Evolutionary conservation across 2,888 invertebrate species (phyloP).

Genomic region (Dione vanillae): DNA sequence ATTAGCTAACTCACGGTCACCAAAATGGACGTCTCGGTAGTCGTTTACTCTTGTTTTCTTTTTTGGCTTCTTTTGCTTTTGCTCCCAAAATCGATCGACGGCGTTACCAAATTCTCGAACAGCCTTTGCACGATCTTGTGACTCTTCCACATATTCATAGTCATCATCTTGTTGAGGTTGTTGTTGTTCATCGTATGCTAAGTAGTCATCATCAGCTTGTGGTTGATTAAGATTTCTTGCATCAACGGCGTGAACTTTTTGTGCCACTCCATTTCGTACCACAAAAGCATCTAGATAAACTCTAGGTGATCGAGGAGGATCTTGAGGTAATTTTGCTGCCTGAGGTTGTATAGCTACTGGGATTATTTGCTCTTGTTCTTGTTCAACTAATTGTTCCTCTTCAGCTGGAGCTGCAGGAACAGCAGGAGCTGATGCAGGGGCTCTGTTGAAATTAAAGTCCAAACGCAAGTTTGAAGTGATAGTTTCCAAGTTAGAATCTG

Average conservation of each 20-base stretch:
- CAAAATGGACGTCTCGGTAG: constrained; percentile 76
- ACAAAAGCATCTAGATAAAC: constrained; percentile 79
- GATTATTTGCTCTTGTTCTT: constrained; percentile 51
- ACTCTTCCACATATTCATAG: constrained; percentile 75
- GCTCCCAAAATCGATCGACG: constrained; percentile 75
- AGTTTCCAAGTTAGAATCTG: constrained; percentile 65
- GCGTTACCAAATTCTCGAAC: constrained; percentile 70
- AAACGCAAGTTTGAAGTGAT: constrained; percentile 73
- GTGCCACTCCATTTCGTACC: constrained; percentile 72
- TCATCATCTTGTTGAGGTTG: constrained; percentile 64
- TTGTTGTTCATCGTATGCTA: constrained; percentile 65
- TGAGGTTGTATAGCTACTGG: constrained; percentile 69
- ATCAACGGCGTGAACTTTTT: constrained; percentile 70
- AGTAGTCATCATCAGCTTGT: constrained; percentile 65
- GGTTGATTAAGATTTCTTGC: constrained; percentile 58
- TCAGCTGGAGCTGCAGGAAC: constrained; percentile 45
- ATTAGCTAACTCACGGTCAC: constrained; percentile 65
- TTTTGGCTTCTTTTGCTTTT: constrained; percentile 57
- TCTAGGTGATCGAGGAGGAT: constrained; percentile 64
- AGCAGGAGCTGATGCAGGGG: constrained; percentile 58
- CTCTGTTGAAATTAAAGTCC: constrained; percentile 73
- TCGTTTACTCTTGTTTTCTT: constrained; percentile 61
- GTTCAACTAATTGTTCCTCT: constrained; percentile 44
- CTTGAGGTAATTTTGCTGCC: constrained; percentile 69
- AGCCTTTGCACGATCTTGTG: constrained; percentile 65